Percentiles rank a stretch among this genome's conserved stretches.
Conservation (phyloP, 2,888 invertebrate genomes). For the Erebia aethiops region DNA sequence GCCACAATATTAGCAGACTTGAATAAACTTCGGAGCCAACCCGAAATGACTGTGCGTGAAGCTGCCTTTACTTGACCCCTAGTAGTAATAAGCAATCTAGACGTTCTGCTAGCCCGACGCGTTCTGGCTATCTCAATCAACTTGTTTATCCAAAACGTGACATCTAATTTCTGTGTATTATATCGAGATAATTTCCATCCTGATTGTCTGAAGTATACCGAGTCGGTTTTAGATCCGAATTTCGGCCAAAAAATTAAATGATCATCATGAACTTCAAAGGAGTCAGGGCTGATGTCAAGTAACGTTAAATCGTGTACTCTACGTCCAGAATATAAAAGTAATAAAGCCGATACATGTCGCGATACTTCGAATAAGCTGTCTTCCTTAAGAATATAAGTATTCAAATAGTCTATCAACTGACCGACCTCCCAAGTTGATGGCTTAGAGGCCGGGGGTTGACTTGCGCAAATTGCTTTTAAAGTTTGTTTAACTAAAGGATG, state of each 20-base stretch:
- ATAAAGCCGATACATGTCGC: neutral
- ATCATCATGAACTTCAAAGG: neutral
- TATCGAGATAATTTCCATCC: neutral
- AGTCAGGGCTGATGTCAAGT: neutral
- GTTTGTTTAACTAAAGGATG: neutral
- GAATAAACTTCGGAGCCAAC: neutral
- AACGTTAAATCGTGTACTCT: slow-evolving; percentile 15
- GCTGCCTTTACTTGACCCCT: neutral
- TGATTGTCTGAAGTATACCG: neutral
- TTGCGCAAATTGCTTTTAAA: neutral
- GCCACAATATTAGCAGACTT: neutral
- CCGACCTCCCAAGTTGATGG: slow-evolving; percentile 1
- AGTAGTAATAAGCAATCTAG: slow-evolving; percentile 1
- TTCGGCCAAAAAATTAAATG: slow-evolving; percentile 2
- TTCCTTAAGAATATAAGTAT: neutral
- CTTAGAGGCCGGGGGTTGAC: neutral
- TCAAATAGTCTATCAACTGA: slow-evolving; percentile 3
- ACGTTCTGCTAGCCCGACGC: neutral
- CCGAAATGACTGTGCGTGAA: neutral
- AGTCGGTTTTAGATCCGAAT: slow-evolving; percentile 5
- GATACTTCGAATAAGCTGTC: neutral
- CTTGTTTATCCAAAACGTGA: neutral
- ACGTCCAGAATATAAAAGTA: neutral
- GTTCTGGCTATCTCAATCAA: neutral
- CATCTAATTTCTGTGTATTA: neutral